These are phyloP conservation scores for Monomorium pharaonis DNA, from an alignment of 1,140 invertebrate genomes.

Conservation along the genomic window DNA sequence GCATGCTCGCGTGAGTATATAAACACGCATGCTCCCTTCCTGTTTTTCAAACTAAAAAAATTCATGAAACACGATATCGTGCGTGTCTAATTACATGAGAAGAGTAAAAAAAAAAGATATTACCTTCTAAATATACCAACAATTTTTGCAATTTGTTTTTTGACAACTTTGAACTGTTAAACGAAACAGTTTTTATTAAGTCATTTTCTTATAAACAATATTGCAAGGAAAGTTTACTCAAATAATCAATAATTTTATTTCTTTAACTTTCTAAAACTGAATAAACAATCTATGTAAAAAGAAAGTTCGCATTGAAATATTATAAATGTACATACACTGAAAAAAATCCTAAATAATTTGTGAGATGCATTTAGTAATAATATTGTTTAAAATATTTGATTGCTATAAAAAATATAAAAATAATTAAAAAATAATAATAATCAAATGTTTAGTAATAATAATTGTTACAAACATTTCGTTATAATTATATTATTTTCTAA, in stretches of 20 bases:
- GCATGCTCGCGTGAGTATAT: background rate
- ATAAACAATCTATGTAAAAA: too few species aligned
- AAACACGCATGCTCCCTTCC: background rate
- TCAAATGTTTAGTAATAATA: too few species aligned
- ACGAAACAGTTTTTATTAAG: background rate
- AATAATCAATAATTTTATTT: slow-evolving; percentile 11
- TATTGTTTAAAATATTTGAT: too few species aligned
- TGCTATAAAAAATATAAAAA: too few species aligned
- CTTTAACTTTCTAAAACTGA: background rate
- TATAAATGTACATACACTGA: too few species aligned
- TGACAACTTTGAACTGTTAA: background rate
- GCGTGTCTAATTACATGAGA: background rate
- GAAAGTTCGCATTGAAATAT: too few species aligned
- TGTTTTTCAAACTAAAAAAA: background rate
- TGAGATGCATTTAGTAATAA: too few species aligned
- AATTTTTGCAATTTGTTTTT: background rate
- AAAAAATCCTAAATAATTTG: too few species aligned
- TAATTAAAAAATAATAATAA: too few species aligned
- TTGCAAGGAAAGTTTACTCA: background rate
- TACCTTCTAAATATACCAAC: background rate
- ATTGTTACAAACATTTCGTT: too few species aligned
- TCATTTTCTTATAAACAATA: background rate
- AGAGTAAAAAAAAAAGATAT: background rate
- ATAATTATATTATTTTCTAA: too few species aligned
- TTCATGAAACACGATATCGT: background rate